Evolutionary conservation across 2,113 vertebrate species (phyloP), one percentile per base, ranked within the genome.

Genomic region (Austrofundulus limnaeus): DNA sequence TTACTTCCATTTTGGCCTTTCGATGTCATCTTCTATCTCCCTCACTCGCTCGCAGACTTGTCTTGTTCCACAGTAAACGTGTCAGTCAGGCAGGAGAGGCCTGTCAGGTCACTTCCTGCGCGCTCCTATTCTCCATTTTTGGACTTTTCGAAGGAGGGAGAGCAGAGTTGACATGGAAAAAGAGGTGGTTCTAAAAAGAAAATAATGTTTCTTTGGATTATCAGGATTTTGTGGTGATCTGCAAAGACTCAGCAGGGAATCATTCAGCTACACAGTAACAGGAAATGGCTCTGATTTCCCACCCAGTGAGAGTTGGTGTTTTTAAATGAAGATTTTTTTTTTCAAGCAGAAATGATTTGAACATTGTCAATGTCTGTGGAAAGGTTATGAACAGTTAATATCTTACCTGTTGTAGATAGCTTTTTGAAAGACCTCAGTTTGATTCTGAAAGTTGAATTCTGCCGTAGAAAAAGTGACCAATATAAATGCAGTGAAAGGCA

Each of bases 41-140:
- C 62, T 51, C 75, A 60, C 61, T 69, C 76, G 56, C 68, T 68
- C 62, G 45, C 82, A 77, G 51, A 53, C 70, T 80, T 74, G 80
- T 85, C 83, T 71, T 60, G 56, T 68, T 84, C 72, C 67, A 63
- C 57, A 61, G 75, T 79, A 80, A 88, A 84, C 69, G 75, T 88
- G 83, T 85, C 86, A 83, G 80, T 85, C 78, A 76, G 47, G 42
- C 75, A 20, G 53, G 70, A 71, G 53, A 64, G 61, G 72, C 56
- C 52, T 76, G 77, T 72, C 70, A 77, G 65, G 77, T 38, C 52
- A 43, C 15, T n/a, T 12, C 31, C 61, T 37, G 9, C 15, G 4
- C 34, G 21, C 67, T 53, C 66, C 50, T 39, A 41, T 66, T 55
- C 57, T 74, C 85, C 87, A 80, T 79, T 88, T 89, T 86, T 82